Base-by-base conservation (phyloP, 2,888 invertebrate genomes). In the Mycalesis mineus region DNA sequence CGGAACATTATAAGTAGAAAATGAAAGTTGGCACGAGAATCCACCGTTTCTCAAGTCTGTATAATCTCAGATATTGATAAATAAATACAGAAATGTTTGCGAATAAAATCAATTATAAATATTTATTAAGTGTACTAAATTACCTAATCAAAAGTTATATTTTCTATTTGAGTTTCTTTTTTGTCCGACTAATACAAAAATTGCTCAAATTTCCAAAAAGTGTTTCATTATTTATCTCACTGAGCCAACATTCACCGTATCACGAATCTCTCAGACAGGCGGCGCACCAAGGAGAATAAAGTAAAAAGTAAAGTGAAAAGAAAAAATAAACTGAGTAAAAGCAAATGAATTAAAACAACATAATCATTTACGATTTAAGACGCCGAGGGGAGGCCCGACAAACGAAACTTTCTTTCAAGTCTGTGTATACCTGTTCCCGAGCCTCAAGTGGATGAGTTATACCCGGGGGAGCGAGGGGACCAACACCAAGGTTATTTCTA, bases 261-360 rank as follows among this genome's bases (percentile, higher is more conserved):
- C n/a, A 17, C 36, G 4, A 11, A 9, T 80, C 84, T 82, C 86
- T 84, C 84, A 80, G 87, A 76, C 88, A 87, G 87, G 88, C 88
- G 88, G 88, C 85, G 72, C 75, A 83, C 78, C 80, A 81, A 82
- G 74, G 80, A 80, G 74, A 77, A 80, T 74, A 45, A 47, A 47
- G 31, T 33, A 11, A 69, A 80, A 84, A 81, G 22, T 75, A 76
- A 82, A 82, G 44, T 53, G 8, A 49, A 49, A 49, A 28, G 49
- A 13, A 49, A 37, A 84, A 78, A 74, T 74, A 81, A 73, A 77
- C 70, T 47, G 31, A 80, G 72, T 77, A 80, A 80, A 86, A 87
- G 86, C 86, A 83, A 88, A 87, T 83, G 84, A 88, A 88, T 88
- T 86, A 88, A 88, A 88, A 87, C 82, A 88, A 88, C 86, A 87